Conservation (phyloP, 2,888 invertebrate genomes). For the Tyria jacobaeae region DNA sequence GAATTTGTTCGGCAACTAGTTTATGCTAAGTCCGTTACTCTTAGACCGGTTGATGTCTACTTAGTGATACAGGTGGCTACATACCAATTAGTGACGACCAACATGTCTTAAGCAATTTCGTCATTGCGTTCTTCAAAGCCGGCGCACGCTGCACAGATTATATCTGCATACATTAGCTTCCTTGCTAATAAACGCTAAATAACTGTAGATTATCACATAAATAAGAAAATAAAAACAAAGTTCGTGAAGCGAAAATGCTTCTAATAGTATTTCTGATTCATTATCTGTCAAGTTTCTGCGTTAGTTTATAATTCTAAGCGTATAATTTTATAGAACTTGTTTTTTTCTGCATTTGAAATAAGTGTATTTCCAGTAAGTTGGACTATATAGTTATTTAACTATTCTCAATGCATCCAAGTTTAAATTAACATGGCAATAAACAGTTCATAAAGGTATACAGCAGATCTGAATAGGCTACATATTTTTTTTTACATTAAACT, state of each 20-base stretch:
- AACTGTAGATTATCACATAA: slow-evolving; percentile 11
- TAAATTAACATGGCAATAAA: no score
- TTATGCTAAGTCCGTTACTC: slow-evolving; percentile 72
- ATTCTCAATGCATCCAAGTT: no score
- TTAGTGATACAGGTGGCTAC: slow-evolving; percentile 56
- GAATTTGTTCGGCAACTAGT: slow-evolving; percentile 77
- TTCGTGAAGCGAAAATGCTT: slow-evolving; percentile 43
- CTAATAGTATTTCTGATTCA: slow-evolving; percentile 17
- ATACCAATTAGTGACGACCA: slow-evolving; percentile 75
- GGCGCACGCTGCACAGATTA: slow-evolving; percentile 51
- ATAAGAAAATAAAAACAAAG: slow-evolving; percentile 10
- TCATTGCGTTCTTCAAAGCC: slow-evolving; percentile 54
- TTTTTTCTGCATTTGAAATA: neutral
- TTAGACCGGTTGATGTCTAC: slow-evolving; percentile 68
- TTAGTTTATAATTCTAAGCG: neutral
- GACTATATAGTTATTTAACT: neutral
- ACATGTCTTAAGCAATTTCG: slow-evolving; percentile 72
- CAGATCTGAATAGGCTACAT: no score
- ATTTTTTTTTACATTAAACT: no score
- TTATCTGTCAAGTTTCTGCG: neutral
- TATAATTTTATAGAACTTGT: neutral
- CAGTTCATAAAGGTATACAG: no score
- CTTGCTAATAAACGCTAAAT: slow-evolving; percentile 26
- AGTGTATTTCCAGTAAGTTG: no score
- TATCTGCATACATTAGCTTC: slow-evolving; percentile 50